phyloP scores from a whole-genome alignment of 2,888 invertebrate species.

The Penaeus monodon region DNA sequence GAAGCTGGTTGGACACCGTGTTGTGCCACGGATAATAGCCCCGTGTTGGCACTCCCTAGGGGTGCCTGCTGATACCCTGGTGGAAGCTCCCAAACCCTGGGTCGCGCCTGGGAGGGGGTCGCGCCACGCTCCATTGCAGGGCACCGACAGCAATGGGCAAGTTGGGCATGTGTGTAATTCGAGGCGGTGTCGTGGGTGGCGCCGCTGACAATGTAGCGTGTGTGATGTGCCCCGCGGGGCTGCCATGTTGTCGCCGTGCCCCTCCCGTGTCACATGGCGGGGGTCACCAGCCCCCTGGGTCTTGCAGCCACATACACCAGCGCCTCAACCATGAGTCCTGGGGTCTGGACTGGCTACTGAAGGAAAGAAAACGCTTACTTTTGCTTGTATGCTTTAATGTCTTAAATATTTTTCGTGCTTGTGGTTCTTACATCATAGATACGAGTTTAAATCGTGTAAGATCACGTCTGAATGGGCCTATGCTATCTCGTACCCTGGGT shows the following conservation, averaged over 20 bases:
- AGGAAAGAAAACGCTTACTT: not conserved
- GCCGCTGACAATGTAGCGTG: constrained; percentile 54
- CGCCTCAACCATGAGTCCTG: not conserved
- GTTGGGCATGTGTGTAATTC: constrained; percentile 36
- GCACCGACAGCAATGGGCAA: constrained; percentile 22
- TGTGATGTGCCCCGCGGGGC: constrained; percentile 50
- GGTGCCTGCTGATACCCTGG: constrained; percentile 32
- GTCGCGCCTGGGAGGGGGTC: not conserved
- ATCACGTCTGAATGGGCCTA: constrained; percentile 10
- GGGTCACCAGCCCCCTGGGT: constrained; percentile 54
- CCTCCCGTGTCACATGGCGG: constrained; percentile 59
- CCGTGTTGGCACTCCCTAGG: not conserved
- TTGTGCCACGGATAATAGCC: constrained; percentile 11
- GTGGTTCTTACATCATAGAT: not conserved
- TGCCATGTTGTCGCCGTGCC: constrained; percentile 46
- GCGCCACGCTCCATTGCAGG: constrained; percentile 36
- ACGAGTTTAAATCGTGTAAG: constrained; percentile 1
- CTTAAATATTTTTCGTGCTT: too few species aligned
- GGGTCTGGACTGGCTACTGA: not conserved
- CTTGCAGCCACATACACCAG: constrained; percentile 30
- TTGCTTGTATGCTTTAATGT: too few species aligned
- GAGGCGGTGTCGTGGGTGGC: constrained; percentile 43
- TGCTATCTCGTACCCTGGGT: constrained; percentile 29
- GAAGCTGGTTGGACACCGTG: constrained; percentile 10
- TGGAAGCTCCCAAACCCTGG: not conserved